phyloP scores from a whole-genome alignment of 1,140 invertebrate genomes.

The Drosophila takahashii region DNA sequence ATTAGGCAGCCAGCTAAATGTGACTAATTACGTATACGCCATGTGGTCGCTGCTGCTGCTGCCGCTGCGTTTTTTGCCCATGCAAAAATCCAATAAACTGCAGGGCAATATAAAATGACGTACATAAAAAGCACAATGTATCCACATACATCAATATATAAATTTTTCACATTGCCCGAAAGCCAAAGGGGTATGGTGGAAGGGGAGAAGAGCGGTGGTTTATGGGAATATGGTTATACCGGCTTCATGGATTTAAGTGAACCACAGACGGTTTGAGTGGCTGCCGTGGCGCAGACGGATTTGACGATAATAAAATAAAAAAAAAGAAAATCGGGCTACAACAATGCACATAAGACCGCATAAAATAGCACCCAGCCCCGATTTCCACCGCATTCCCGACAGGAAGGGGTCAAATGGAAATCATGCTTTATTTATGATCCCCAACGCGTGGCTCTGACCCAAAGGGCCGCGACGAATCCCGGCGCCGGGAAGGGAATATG shows the following conservation, averaged over 20 bases:
- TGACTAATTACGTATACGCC: constrained; percentile 67
- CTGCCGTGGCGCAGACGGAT: constrained; percentile 44
- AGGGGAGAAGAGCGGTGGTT: not conserved
- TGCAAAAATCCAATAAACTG: constrained; percentile 44
- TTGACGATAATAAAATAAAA: constrained; percentile 57
- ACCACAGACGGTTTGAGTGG: constrained; percentile 43
- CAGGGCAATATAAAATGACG: constrained; percentile 2
- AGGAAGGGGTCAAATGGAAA: constrained; percentile 50
- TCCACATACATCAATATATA: constrained; percentile 40
- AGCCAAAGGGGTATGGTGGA: not conserved
- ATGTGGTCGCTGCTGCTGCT: constrained; percentile 31
- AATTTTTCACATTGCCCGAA: constrained; percentile 34
- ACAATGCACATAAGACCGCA: constrained; percentile 45
- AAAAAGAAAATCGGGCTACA: constrained; percentile 41
- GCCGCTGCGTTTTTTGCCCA: constrained; percentile 8
- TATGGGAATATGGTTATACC: constrained; percentile 23
- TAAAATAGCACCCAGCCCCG: constrained; percentile 21
- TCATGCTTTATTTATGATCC: constrained; percentile 66
- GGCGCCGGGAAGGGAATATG: constrained; percentile 6
- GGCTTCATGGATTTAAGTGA: constrained; percentile 59
- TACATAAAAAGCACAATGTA: constrained; percentile 28
- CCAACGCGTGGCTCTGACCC: constrained; percentile 37
- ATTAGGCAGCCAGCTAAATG: constrained; percentile 41
- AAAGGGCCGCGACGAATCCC: constrained; percentile 2
- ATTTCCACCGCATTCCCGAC: not conserved